These are phyloP conservation scores for Scophthalmus maximus DNA, from an alignment of 2,113 vertebrate species.

Conservation along the genomic window DNA sequence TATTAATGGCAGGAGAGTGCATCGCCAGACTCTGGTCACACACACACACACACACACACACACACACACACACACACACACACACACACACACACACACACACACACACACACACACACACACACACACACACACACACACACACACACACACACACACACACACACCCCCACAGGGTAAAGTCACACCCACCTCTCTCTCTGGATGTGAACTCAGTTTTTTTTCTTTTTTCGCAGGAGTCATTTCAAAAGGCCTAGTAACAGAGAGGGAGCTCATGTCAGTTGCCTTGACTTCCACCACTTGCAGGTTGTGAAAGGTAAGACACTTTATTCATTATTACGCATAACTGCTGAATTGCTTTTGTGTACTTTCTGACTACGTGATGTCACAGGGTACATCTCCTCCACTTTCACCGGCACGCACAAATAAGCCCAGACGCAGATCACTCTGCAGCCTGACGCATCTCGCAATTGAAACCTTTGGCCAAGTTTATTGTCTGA, in stretches of 20 bases:
- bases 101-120: no score
- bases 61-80: no score
- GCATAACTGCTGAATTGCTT: background rate
- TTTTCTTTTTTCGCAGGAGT: no score
- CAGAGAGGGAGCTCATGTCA: background rate
- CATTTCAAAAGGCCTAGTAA: slow-evolving; percentile 1
- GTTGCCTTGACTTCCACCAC: background rate
- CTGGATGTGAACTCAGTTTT: slow-evolving; percentile 7
- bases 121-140: no score
- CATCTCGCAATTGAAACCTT: no score
- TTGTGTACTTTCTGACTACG: background rate
- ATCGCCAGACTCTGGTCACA: background rate
- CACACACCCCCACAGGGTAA: background rate
- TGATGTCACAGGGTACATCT: no score
- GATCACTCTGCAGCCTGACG: no score
- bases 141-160: no score
- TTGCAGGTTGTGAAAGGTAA: slow-evolving; percentile 15
- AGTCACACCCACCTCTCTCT: slow-evolving; percentile 16
- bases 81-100: no score
- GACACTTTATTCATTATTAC: background rate
- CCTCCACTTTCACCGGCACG: background rate
- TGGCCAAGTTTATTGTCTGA: no score
- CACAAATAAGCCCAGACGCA: background rate
- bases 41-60: no score
- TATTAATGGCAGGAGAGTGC: background rate